These are phyloP conservation scores for Epistrophe eligans DNA, from an alignment of 2,888 invertebrate species.

Conservation along the genomic window DNA sequence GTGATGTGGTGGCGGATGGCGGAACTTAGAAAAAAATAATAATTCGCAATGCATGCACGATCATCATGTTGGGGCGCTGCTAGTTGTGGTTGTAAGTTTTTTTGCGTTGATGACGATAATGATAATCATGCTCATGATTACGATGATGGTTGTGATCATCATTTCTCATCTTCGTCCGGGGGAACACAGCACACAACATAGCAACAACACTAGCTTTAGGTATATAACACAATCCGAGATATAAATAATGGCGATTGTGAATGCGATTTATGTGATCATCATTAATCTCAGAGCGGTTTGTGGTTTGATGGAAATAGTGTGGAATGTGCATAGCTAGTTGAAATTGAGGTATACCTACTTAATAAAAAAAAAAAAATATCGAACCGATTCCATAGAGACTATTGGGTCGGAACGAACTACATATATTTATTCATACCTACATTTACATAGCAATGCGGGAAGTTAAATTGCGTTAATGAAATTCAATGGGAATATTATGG, in stretches of 20 bases:
- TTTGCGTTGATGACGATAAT: constrained; percentile 11
- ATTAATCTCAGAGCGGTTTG: constrained; percentile 64
- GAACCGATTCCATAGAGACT: constrained; percentile 15
- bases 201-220: background rate
- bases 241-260: constrained; percentile 67
- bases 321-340: constrained; percentile 50
- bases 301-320: constrained; percentile 60
- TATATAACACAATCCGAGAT: constrained; percentile 24
- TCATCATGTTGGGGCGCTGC: constrained; percentile 46
- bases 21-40: constrained; percentile 53
- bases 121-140: constrained; percentile 50
- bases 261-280: constrained; percentile 72
- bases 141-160: constrained; percentile 47
- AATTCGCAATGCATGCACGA: constrained; percentile 61
- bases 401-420: constrained; percentile 18
- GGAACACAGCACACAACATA: constrained; percentile 1
- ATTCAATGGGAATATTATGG: background rate
- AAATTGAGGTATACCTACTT: background rate
- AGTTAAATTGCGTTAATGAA: constrained; percentile 20
- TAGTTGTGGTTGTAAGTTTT: constrained; percentile 30
- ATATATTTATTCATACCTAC: no score
- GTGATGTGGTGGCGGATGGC: constrained; percentile 34
- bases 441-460: background rate
- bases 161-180: constrained; percentile 37
- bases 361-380: background rate